Evolutionary conservation across 2,113 vertebrate species (phyloP), one percentile per base, ranked within the genome.

Genomic region (Excalfactoria chinensis): DNA sequence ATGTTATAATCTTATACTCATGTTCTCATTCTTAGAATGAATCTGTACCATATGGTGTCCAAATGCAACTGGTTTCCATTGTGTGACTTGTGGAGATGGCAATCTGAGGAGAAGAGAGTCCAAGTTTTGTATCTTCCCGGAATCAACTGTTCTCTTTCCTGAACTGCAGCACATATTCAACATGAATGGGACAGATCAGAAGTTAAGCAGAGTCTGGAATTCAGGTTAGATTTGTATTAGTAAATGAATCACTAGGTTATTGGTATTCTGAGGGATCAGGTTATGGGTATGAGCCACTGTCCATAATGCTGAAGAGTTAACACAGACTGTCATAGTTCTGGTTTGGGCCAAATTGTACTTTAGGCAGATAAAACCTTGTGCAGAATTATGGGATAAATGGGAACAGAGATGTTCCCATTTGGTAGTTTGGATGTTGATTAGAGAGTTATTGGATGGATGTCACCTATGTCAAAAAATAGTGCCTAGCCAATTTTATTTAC

Each of bases 11-110:
- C 22, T 67, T 28, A 44, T 9, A 14, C 10, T n/a, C 11, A 71
- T 12, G 53, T 12, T 19, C 2, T 1, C 4, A 2, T 41, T 28
- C 11, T 19, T 37, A 77, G 56, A 86, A 60, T 53, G 51, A 66
- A 11, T 2, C 2, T 48, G 7, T 2, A 4, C 13, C 13, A 7
- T 37, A 7, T 28, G 20, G 26, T 43, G 5, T 32, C 34, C 26
- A 75, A 2, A 11, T 53, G 20, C 44, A 66, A 64, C 15, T 21
- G 4, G 2, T 76, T 76, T 85, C 58, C 43, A 62, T 3, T 1
- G 7, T 74, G 30, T 35, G 34, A 1, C 16, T 23, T 72, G 10
- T 23, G 16, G 23, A 43, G 18, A 11, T 25, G 30, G 41, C 30
- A 53, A 19, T 60, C 13, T 13, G 30, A 60, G 19, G 49, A 64